phyloP scores from a whole-genome alignment of 2,888 invertebrate species.

The Psylliodes chrysocephalus region DNA sequence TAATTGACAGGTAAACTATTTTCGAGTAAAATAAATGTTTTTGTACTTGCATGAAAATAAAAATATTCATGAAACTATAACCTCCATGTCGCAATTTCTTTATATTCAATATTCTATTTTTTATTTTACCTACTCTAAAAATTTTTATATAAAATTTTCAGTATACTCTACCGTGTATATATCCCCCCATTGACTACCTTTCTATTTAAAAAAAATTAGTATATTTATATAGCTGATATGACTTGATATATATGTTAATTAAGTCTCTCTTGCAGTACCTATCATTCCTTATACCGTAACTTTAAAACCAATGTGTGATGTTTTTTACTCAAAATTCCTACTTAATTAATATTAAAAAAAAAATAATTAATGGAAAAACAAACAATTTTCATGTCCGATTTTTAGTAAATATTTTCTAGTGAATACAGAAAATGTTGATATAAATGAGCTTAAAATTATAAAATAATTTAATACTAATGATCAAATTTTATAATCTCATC shows the following conservation, averaged over 20 bases:
- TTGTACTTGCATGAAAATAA: too few species aligned
- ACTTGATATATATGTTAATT: conserved; percentile 56
- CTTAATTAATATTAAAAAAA: neutral
- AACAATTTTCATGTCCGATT: conserved; percentile 11
- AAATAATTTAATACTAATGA: neutral
- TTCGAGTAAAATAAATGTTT: too few species aligned
- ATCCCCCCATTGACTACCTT: neutral
- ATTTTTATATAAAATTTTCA: conserved; percentile 6
- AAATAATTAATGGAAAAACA: neutral
- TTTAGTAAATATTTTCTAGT: neutral
- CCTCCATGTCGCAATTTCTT: too few species aligned
- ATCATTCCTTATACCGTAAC: conserved; percentile 15
- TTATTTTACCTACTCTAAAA: neutral
- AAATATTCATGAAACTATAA: too few species aligned
- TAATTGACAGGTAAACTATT: neutral
- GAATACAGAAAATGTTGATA: conserved; percentile 7
- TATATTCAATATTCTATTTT: neutral
- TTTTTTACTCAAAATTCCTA: neutral
- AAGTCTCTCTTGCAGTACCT: conserved; percentile 50
- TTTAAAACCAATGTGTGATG: neutral
- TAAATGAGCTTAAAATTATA: neutral
- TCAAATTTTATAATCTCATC: neutral
- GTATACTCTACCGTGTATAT: neutral
- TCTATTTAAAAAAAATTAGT: conserved; percentile 14
- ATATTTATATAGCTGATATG: conserved; percentile 53